A percentile compares a stretch with the other conserved stretches of the same genome.
These are phyloP conservation scores for Pterocles orientalis DNA, from an alignment of 2,113 vertebrate genomes.

Conservation along the genomic window DNA sequence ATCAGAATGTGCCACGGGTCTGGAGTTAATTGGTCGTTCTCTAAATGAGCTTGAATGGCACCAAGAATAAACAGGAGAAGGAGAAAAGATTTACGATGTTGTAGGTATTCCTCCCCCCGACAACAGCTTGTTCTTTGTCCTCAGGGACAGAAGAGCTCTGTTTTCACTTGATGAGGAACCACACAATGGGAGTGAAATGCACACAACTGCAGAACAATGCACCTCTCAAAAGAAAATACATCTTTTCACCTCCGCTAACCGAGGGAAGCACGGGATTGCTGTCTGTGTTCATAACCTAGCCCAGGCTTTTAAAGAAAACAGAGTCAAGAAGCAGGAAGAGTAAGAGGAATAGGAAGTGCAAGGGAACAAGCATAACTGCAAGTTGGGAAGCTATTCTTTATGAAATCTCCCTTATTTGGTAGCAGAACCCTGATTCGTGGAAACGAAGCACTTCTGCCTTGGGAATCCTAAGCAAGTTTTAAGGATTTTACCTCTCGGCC, in stretches of 20 bases:
- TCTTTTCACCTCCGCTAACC: not conserved
- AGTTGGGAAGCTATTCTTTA: not conserved
- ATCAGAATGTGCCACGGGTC: not conserved
- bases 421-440: not conserved
- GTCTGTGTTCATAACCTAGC: not conserved
- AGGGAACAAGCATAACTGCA: not conserved
- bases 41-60: not conserved
- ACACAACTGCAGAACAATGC: not conserved
- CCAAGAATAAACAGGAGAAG: not conserved
- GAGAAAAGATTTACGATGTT: not conserved
- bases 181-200: not conserved
- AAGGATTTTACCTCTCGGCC: not conserved
- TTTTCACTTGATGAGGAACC: not conserved
- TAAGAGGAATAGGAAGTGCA: not conserved
- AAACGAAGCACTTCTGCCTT: not conserved
- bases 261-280: not conserved
- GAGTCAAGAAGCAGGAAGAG: not conserved
- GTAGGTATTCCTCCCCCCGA: not conserved
- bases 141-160: conserved; percentile 34
- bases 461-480: not conserved
- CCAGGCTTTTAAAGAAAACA: not conserved
- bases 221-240: not conserved
- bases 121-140: conserved; percentile 26
- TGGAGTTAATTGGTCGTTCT: not conserved
- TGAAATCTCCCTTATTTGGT: not conserved